phyloP scores from a whole-genome alignment of 2,888 invertebrate genomes.

The Lasioglossum vierecki region DNA sequence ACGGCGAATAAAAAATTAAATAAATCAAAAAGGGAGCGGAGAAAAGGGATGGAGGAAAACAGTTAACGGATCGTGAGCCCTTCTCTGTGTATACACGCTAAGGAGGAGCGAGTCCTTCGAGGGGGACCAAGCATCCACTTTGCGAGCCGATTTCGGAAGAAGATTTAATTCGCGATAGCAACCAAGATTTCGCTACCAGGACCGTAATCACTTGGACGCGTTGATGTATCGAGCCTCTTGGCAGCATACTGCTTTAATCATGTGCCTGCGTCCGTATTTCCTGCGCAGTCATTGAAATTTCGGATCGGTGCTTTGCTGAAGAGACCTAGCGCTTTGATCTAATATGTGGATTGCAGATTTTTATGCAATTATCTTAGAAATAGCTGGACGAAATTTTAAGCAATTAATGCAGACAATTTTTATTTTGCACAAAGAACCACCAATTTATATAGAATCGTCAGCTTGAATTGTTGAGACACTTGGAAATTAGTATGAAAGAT shows the following conservation, averaged over 20 bases:
- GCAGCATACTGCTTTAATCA: conserved; percentile 67
- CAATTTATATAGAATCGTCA: too few species aligned
- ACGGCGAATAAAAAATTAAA: background rate
- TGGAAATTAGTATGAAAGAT: background rate
- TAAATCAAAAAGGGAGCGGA: background rate
- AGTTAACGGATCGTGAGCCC: background rate
- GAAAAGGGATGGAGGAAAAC: conserved; percentile 14
- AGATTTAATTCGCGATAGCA: conserved; percentile 77
- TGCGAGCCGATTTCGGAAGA: conserved; percentile 56
- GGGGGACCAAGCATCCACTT: conserved; percentile 5
- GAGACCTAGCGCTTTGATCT: background rate
- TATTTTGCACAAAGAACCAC: background rate
- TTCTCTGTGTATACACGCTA: conserved; percentile 20
- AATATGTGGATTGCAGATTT: background rate
- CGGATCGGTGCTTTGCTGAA: conserved; percentile 1
- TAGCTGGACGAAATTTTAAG: background rate
- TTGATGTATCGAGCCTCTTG: conserved; percentile 68
- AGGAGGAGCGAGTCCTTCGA: background rate
- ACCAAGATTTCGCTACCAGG: conserved; percentile 66
- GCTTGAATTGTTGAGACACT: too few species aligned
- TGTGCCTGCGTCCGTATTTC: conserved; percentile 38
- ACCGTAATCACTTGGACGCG: conserved; percentile 70
- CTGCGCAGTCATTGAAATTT: conserved; percentile 67
- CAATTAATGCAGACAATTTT: background rate
- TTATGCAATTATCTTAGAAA: background rate